Evolutionary conservation across 2,797 vertebrate genomes (phyloP).

Genomic region (Hyperoplus immaculatus): DNA sequence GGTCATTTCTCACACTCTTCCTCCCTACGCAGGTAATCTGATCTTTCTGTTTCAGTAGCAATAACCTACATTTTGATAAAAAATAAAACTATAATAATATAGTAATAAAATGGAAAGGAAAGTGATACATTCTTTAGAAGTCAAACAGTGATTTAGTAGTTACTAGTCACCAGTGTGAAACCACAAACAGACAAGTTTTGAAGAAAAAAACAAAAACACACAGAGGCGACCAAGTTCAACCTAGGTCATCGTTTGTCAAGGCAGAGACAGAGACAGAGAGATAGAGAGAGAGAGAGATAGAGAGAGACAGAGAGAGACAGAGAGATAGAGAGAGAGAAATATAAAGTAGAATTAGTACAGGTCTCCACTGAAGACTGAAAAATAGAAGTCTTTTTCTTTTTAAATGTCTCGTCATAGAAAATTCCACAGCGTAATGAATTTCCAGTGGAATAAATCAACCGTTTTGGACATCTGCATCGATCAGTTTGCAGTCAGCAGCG

Average conservation of each 20-base stretch:
- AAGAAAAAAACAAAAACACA: conserved; percentile 42
- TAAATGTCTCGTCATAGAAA: conserved; percentile 41
- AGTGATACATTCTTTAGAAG: conserved; percentile 62
- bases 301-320: conserved; percentile 12
- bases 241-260: conserved; percentile 50
- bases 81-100: conserved; percentile 1
- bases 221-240: conserved; percentile 30
- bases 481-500: conserved; percentile 21
- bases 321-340: conserved; percentile 26
- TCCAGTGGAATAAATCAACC: conserved; percentile 25
- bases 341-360: conserved; percentile 34
- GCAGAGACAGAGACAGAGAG: conserved; percentile 49
- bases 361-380: conserved; percentile 53
- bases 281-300: conserved; percentile 32
- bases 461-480: conserved; percentile 11
- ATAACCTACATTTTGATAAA: conserved; percentile 27
- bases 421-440: conserved; percentile 37
- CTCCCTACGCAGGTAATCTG: neutral
- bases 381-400: conserved; percentile 63
- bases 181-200: conserved; percentile 18
- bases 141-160: conserved; percentile 19
- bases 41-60: conserved; percentile 12
- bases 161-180: conserved; percentile 20
- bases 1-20: neutral
- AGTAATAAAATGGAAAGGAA: conserved; percentile 12